These are phyloP conservation scores for Mesochorus sp. DNA, from an alignment of 2,888 invertebrate species.

Conservation along the genomic window DNA sequence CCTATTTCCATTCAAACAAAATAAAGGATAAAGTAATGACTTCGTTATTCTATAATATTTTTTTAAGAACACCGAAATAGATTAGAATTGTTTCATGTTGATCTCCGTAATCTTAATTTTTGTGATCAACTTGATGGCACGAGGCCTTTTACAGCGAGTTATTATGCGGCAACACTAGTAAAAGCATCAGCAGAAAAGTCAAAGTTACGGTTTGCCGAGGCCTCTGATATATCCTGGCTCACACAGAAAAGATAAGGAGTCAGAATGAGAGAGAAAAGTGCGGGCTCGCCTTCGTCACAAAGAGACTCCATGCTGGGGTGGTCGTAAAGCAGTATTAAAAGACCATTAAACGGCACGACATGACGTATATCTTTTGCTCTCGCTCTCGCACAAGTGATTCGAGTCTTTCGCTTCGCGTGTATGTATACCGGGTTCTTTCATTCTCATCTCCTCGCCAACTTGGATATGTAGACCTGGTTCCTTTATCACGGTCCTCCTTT, in stretches of 20 bases:
- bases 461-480: conserved; percentile 4
- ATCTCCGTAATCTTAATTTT: no score
- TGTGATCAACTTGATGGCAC: background rate
- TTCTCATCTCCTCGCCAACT: conserved; percentile 14
- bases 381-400: conserved; percentile 65
- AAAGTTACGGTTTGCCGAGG: conserved; percentile 37
- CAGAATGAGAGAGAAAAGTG: conserved; percentile 1
- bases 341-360: conserved; percentile 75
- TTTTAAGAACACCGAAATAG: no score
- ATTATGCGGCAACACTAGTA: no score
- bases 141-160: no score
- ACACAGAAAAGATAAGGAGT: background rate
- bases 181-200: conserved; percentile 34
- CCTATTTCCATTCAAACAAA: background rate
- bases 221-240: background rate
- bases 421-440: conserved; percentile 7
- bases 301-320: conserved; percentile 56
- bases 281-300: conserved; percentile 48
- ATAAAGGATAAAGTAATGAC: background rate
- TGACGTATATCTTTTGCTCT: conserved; percentile 72
- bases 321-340: conserved; percentile 75
- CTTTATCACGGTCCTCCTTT: background rate
- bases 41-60: no score
- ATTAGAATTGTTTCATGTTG: no score
- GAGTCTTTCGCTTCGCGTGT: conserved; percentile 50